A percentile compares a stretch with the other conserved stretches of the same genome.
phyloP scores from a whole-genome alignment of 2,113 vertebrate species.

The Montifringilla adamsi region DNA sequence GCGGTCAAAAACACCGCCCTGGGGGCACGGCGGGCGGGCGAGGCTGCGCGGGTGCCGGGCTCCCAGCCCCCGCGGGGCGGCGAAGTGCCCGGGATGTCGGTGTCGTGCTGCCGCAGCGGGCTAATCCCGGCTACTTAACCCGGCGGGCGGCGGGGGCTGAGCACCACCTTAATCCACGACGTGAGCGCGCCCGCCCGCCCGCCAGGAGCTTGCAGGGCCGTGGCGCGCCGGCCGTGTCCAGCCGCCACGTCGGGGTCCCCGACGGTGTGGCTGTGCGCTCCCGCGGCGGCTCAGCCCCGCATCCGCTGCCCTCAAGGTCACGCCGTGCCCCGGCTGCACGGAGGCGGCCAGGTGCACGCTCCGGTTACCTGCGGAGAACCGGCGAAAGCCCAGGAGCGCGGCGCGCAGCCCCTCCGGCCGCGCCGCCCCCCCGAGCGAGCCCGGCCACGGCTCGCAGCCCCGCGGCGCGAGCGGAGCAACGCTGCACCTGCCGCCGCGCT shows the following conservation, averaged over 20 bases:
- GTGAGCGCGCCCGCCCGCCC: background rate
- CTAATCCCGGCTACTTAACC: slow-evolving; percentile 56
- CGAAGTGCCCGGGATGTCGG: background rate
- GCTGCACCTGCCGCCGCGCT: background rate
- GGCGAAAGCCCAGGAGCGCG: background rate
- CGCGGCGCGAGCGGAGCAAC: background rate
- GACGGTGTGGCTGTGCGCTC: background rate
- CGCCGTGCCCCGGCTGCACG: background rate
- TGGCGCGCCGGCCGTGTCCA: background rate
- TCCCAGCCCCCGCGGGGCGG: background rate
- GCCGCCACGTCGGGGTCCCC: background rate
- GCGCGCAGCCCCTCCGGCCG: background rate
- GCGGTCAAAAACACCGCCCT: background rate
- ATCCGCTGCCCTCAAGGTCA: slow-evolving; percentile 73
- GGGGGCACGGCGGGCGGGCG: background rate
- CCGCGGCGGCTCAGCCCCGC: background rate
- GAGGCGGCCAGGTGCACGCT: slow-evolving; percentile 3
- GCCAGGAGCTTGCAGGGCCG: background rate
- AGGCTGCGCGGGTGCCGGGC: background rate
- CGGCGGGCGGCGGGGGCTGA: background rate
- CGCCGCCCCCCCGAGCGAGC: background rate
- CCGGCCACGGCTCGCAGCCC: background rate
- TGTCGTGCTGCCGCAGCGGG: background rate
- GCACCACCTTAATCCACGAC: slow-evolving; percentile 7
- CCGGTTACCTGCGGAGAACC: background rate